Conservation (phyloP, 2,797 vertebrate species). For the Chiroxiphia lanceolata region DNA sequence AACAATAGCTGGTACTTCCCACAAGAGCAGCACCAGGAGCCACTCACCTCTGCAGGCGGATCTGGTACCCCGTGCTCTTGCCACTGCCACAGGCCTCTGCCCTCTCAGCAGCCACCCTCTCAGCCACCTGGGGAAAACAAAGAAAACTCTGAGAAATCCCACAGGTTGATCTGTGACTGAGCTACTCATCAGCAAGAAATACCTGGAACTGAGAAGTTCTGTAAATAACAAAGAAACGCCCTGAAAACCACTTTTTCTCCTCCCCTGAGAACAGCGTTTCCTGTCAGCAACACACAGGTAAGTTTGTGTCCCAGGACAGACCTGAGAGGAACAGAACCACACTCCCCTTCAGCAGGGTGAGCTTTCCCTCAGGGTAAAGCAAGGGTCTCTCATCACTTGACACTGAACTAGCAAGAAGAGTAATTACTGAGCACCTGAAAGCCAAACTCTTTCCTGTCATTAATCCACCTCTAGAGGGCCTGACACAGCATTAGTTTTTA, state of each 20-base stretch:
- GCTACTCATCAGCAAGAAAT: not conserved
- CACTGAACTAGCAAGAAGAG: not conserved
- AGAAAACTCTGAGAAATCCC: not conserved
- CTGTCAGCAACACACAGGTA: not conserved
- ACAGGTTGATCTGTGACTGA: not conserved
- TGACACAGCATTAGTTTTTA: not conserved
- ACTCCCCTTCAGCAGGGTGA: accelerated
- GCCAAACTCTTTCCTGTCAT: not conserved
- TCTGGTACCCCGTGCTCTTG: slow-evolving; percentile 95
- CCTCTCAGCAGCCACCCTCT: slow-evolving; percentile 92
- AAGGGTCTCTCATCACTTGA: not conserved
- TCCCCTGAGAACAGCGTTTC: not conserved
- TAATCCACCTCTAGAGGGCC: not conserved
- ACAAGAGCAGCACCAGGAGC: not conserved
- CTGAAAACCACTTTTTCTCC: not conserved
- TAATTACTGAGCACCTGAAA: not conserved
- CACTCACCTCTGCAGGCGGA: slow-evolving; percentile 91
- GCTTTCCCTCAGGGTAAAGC: not conserved
- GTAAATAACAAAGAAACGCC: not conserved
- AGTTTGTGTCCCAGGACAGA: not conserved
- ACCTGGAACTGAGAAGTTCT: not conserved
- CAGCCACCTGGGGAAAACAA: slow-evolving; percentile 85
- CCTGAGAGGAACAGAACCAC: not conserved
- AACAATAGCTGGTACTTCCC: not conserved
- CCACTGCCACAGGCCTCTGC: slow-evolving; percentile 89